Percentiles rank a stretch among this genome's conserved stretches.
Evolutionary conservation across 2,888 invertebrate species (phyloP).

Genomic region (Limenitis arthemis): DNA sequence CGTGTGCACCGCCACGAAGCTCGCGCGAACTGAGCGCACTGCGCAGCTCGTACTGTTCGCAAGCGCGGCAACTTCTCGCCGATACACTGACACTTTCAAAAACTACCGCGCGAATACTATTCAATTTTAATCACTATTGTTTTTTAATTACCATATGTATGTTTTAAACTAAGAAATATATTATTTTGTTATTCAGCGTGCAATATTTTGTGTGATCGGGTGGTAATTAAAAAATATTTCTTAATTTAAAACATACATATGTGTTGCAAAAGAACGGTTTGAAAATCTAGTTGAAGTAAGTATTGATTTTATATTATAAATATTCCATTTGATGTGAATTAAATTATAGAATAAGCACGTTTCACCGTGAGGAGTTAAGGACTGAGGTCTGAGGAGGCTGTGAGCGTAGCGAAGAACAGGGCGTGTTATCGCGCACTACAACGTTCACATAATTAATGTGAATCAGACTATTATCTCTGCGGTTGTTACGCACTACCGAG

Average conservation of each 20-base stretch:
- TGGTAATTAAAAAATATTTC: no score
- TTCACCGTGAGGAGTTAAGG: slow-evolving; percentile 25
- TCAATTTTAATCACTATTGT: no score
- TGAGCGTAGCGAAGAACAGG: slow-evolving; percentile 35
- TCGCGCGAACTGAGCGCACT: slow-evolving; percentile 40
- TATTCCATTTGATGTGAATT: slow-evolving; percentile 30
- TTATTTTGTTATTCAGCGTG: no score
- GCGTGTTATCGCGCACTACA: slow-evolving; percentile 63
- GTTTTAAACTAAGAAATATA: no score
- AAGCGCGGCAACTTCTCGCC: slow-evolving; percentile 45
- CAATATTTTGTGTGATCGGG: no score
- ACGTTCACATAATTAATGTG: slow-evolving; percentile 67
- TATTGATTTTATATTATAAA: slow-evolving; percentile 59
- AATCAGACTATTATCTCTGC: slow-evolving; percentile 50
- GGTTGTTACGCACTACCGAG: slow-evolving; percentile 41
- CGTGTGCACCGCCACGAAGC: slow-evolving; percentile 50
- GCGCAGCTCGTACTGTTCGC: slow-evolving; percentile 34
- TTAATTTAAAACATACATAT: neutral
- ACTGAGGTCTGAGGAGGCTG: slow-evolving; percentile 3
- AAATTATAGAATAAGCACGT: slow-evolving; percentile 19
- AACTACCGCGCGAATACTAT: slow-evolving; percentile 37
- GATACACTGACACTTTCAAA: slow-evolving; percentile 37
- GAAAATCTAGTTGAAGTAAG: slow-evolving; percentile 7
- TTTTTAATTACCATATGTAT: no score
- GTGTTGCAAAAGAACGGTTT: neutral